Evolutionary conservation across 2,113 vertebrate genomes (phyloP).

Genomic region (Nibea albiflora): DNA sequence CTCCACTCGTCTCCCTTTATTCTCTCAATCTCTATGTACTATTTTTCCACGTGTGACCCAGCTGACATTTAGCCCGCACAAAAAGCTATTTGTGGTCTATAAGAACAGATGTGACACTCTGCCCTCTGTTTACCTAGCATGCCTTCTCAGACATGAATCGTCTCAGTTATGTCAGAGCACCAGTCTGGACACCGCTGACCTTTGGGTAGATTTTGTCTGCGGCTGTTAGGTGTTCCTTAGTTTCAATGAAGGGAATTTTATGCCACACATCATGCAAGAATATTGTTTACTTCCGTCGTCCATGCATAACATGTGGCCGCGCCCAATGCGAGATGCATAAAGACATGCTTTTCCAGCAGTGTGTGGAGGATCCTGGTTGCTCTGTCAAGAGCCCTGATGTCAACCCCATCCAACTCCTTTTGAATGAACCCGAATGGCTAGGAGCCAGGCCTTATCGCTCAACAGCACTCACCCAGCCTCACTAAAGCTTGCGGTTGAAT

Average conservation of each 20-base stretch:
- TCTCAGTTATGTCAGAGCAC: background rate
- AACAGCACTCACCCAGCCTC: background rate
- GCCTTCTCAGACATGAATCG: conserved; percentile 19
- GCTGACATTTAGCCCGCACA: conserved; percentile 62
- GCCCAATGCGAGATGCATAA: background rate
- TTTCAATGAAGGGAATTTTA: background rate
- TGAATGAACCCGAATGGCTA: background rate
- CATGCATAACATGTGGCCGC: background rate
- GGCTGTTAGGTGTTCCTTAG: background rate
- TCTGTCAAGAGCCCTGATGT: background rate
- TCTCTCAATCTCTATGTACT: conserved; percentile 36
- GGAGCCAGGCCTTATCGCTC: background rate
- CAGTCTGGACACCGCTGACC: background rate
- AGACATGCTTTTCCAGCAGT: background rate
- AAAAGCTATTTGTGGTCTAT: conserved; percentile 49
- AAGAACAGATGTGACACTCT: conserved; percentile 21
- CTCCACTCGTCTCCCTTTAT: conserved; percentile 46
- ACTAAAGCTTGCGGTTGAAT: background rate
- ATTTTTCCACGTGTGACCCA: conserved; percentile 35
- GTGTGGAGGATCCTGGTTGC: background rate
- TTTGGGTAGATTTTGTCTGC: background rate
- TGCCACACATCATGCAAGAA: background rate
- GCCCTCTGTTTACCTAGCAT: conserved; percentile 25
- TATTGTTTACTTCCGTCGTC: background rate
- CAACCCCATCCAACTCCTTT: background rate